These are phyloP conservation scores for Smutsia gigantea DNA, from an alignment of 2,797 vertebrate genomes.

Conservation along the genomic window DNA sequence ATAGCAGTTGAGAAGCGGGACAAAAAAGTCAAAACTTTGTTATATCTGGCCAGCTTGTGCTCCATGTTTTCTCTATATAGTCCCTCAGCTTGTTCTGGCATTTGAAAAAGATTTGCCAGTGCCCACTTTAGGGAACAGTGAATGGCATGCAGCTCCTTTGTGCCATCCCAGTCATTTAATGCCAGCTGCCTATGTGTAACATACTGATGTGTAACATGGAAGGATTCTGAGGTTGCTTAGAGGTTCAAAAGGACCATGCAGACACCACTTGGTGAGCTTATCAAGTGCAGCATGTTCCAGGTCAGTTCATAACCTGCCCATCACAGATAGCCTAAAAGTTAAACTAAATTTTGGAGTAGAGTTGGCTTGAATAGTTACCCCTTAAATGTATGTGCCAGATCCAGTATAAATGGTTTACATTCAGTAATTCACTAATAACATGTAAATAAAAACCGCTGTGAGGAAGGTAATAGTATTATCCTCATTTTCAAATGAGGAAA, in stretches of 20 bases:
- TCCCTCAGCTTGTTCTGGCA: neutral
- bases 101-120: neutral
- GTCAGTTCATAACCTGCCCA: neutral
- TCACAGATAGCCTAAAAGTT: neutral
- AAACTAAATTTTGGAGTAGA: neutral
- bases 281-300: neutral
- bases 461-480: neutral
- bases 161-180: neutral
- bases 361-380: neutral
- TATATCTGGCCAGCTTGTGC: neutral
- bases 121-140: neutral
- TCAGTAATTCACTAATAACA: neutral
- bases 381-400: neutral
- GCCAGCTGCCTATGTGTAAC: neutral
- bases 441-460: neutral
- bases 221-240: neutral
- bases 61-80: neutral
- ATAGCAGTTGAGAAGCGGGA: neutral
- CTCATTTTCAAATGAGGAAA: neutral
- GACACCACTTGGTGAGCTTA: neutral
- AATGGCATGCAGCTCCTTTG: neutral
- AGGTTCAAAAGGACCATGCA: neutral
- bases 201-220: fast-evolving
- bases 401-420: neutral
- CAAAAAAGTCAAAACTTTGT: neutral